These are phyloP conservation scores for Erinaceus europaeus DNA, from an alignment of 2,113 vertebrate species.

Conservation along the genomic window DNA sequence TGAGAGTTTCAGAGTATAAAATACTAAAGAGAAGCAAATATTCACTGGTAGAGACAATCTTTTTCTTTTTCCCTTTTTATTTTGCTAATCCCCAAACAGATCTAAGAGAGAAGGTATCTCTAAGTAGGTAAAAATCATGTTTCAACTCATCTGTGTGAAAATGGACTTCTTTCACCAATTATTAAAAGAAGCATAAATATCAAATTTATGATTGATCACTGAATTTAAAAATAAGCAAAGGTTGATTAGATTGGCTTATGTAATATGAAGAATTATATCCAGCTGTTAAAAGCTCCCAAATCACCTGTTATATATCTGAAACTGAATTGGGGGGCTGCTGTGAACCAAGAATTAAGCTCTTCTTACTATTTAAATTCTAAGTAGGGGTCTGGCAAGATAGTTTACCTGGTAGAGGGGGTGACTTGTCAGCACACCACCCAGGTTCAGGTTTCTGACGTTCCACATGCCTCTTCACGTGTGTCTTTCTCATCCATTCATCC, in stretches of 20 bases:
- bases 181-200: background rate
- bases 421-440: too few species aligned
- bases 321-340: background rate
- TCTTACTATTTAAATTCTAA: background rate
- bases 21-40: background rate
- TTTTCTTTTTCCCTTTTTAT: too few species aligned
- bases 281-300: background rate
- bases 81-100: background rate
- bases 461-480: too few species aligned
- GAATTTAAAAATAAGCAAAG: background rate
- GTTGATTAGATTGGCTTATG: background rate
- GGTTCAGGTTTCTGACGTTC: too few species aligned
- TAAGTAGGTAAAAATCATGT: background rate
- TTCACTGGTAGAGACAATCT: background rate
- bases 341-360: background rate
- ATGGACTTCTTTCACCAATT: background rate
- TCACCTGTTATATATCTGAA: background rate
- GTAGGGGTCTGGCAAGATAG: too few species aligned
- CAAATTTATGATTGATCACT: background rate
- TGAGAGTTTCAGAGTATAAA: background rate
- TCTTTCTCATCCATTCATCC: too few species aligned
- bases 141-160: background rate
- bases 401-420: too few species aligned
- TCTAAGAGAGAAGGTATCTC: background rate
- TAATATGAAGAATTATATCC: too few species aligned